phyloP scores from a whole-genome alignment of 2,888 invertebrate species.

The Germaria angustata region DNA sequence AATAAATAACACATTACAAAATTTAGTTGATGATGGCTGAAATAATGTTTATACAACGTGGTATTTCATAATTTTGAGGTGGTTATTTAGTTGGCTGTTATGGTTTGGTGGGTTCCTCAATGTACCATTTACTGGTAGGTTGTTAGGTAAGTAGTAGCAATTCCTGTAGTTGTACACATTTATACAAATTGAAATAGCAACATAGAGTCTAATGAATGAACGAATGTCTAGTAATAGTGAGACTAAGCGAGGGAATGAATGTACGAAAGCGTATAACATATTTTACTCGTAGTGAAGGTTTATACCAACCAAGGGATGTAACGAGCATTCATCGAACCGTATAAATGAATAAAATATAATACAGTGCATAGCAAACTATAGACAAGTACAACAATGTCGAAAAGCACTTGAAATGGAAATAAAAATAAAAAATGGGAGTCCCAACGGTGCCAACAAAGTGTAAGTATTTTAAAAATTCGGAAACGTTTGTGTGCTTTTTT shows the following conservation, averaged over 20 bases:
- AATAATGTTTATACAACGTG: constrained; percentile 46
- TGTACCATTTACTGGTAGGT: not conserved
- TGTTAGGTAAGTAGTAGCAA: constrained; percentile 7
- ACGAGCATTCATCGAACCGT: constrained; percentile 35
- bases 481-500: not conserved
- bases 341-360: constrained; percentile 48
- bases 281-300: constrained; percentile 50
- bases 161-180: not conserved
- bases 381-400: constrained; percentile 6
- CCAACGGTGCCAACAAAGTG: not conserved
- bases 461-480: constrained; percentile 8
- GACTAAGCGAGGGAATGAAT: not conserved
- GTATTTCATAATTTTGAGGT: constrained; percentile 12
- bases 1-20: not conserved
- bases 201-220: constrained; percentile 3
- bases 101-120: not conserved
- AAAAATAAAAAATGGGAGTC: constrained; percentile 5
- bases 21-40: constrained; percentile 38
- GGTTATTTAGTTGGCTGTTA: constrained; percentile 13
- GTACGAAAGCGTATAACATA: not conserved
- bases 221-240: not conserved
- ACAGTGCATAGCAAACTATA: constrained; percentile 7
- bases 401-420: not conserved
- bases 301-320: constrained; percentile 41
- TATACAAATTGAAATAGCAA: constrained; percentile 18